phyloP scores from a whole-genome alignment of 2,888 invertebrate genomes.

The Euplexia lucipara region DNA sequence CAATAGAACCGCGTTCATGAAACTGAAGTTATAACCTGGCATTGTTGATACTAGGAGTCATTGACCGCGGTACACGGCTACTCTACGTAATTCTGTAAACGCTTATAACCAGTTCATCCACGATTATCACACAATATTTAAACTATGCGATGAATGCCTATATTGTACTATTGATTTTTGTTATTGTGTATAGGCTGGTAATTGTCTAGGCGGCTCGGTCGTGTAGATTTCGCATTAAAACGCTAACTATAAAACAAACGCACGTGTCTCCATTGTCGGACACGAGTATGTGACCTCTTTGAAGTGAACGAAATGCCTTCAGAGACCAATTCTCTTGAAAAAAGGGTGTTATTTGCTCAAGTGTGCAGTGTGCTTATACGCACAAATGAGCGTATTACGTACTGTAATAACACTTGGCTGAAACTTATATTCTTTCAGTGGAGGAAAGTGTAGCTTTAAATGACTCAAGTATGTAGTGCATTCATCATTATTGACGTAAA shows the following conservation, averaged over 20 bases:
- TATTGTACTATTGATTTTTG: slow-evolving; percentile 78
- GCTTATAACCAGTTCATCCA: slow-evolving; percentile 57
- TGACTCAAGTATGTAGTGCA: slow-evolving; percentile 18
- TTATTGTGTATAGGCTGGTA: slow-evolving; percentile 76
- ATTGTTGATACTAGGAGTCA: slow-evolving; percentile 54
- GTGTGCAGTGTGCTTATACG: slow-evolving; percentile 62
- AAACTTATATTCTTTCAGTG: slow-evolving; percentile 64
- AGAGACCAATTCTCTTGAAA: slow-evolving; percentile 70
- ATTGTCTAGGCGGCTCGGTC: slow-evolving; percentile 69
- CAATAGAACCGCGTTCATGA: slow-evolving; percentile 35
- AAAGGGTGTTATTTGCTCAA: slow-evolving; percentile 76
- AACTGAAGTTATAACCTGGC: slow-evolving; percentile 41
- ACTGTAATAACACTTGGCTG: slow-evolving; percentile 65
- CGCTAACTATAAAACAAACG: slow-evolving; percentile 79
- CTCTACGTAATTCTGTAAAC: slow-evolving; percentile 49
- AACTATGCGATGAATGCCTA: slow-evolving; percentile 61
- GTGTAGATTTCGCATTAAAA: slow-evolving; percentile 76
- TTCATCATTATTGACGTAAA: slow-evolving; percentile 39
- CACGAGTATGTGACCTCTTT: slow-evolving; percentile 68
- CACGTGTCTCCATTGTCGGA: slow-evolving; percentile 74
- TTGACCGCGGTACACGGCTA: slow-evolving; percentile 44
- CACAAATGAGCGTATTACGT: slow-evolving; percentile 66
- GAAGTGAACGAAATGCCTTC: slow-evolving; percentile 69
- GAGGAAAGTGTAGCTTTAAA: slow-evolving; percentile 29
- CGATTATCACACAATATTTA: slow-evolving; percentile 62